phyloP scores from a whole-genome alignment of 2,113 vertebrate genomes.

The Mystacornis crossleyi region DNA sequence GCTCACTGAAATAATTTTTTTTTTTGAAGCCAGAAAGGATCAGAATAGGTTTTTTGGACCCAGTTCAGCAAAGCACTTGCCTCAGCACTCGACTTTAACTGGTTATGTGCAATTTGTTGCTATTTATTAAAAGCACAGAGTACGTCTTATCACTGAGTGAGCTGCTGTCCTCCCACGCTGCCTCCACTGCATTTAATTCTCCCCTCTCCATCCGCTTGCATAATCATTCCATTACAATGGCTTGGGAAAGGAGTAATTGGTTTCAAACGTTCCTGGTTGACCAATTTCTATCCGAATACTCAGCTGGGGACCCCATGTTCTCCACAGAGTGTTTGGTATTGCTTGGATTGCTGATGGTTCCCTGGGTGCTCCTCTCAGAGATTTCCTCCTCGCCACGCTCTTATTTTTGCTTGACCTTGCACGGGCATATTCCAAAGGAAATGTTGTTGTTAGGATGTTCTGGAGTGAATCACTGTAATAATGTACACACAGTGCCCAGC shows the following conservation, averaged over 20 bases:
- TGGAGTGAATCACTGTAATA: background rate
- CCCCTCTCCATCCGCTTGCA: conserved; percentile 7
- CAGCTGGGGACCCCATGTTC: background rate
- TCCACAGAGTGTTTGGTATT: background rate
- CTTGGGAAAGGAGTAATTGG: conserved; percentile 12
- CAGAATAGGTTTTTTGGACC: conserved; percentile 18
- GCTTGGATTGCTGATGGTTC: background rate
- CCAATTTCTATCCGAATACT: conserved; percentile 2
- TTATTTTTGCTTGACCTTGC: conserved; percentile 36
- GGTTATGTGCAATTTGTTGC: conserved; percentile 46
- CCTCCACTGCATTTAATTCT: conserved; percentile 19
- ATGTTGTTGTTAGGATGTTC: background rate
- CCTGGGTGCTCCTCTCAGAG: background rate
- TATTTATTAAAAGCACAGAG: conserved; percentile 57
- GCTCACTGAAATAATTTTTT: background rate
- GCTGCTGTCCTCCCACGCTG: conserved; percentile 63
- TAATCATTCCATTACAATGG: conserved; percentile 21
- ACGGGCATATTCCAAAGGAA: background rate
- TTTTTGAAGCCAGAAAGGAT: background rate
- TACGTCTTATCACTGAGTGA: conserved; percentile 37
- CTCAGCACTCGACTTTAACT: background rate
- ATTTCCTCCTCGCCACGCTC: background rate
- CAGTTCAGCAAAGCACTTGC: conserved; percentile 13
- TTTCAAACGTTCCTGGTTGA: conserved; percentile 32
- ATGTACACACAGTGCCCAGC: background rate